Evolutionary conservation across 2,888 invertebrate genomes (phyloP).

Genomic region (Pachliopta kotzebuea): DNA sequence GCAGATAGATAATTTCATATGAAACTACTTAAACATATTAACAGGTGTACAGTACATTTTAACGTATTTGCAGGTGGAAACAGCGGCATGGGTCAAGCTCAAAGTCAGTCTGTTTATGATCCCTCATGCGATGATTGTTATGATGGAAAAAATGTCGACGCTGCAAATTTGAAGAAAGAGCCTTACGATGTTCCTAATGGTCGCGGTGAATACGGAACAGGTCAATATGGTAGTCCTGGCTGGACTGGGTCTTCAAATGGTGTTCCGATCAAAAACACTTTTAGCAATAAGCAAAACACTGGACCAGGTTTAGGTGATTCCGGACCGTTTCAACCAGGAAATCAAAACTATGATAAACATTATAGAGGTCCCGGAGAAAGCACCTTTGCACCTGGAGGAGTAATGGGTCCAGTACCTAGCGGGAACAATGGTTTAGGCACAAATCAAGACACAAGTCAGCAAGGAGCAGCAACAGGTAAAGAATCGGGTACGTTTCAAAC

Average conservation of each 20-base stretch:
- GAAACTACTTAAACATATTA: background rate
- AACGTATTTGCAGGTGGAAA: conserved; percentile 83
- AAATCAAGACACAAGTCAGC: conserved; percentile 34
- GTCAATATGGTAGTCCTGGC: conserved; percentile 4
- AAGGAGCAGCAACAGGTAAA: conserved; percentile 32
- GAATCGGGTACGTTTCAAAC: conserved; percentile 6
- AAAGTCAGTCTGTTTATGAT: conserved; percentile 88
- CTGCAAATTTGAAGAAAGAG: conserved; percentile 46
- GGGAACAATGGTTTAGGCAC: conserved; percentile 23
- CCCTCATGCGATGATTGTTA: conserved; percentile 85
- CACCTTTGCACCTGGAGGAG: conserved; percentile 14
- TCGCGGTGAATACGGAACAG: conserved; percentile 28
- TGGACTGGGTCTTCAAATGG: conserved; percentile 7
- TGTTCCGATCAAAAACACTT: background rate
- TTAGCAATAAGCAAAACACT: conserved; percentile 7
- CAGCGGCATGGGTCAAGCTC: conserved; percentile 93
- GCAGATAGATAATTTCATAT: background rate
- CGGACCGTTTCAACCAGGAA: conserved; percentile 10
- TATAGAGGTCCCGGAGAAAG: conserved; percentile 2
- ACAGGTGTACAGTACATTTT: no score
- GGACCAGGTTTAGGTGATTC: conserved; percentile 13
- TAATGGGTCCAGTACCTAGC: background rate
- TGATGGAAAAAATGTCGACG: conserved; percentile 49
- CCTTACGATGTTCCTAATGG: conserved; percentile 29
- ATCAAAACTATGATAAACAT: background rate